phyloP scores from a whole-genome alignment of 37 sponge, comb jelly and placozoan species.

The Aplysina aerophoba region DNA sequence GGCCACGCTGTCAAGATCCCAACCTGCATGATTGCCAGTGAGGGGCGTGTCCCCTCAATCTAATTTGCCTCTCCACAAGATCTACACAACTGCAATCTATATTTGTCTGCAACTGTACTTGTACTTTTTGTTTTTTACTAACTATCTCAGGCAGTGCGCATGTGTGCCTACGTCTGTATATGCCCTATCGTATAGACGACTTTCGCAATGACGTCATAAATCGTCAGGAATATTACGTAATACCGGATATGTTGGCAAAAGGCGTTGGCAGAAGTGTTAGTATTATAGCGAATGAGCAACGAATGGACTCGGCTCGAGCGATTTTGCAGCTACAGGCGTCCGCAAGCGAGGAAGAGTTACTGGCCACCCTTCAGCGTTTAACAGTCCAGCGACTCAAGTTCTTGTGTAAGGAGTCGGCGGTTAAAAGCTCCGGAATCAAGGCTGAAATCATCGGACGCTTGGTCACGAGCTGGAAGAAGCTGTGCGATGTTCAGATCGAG shows the following conservation, averaged over 20 bases:
- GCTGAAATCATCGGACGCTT: conserved; percentile 8
- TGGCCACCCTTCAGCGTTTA: not conserved
- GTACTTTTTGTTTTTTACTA: too few species aligned
- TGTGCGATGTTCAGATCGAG: not conserved
- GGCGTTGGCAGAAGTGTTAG: not conserved
- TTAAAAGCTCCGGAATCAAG: not conserved
- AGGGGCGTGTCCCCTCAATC: too few species aligned
- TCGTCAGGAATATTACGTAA: not conserved
- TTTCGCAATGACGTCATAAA: conserved; percentile 13
- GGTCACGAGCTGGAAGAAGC: not conserved
- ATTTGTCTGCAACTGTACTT: too few species aligned
- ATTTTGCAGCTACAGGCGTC: conserved; percentile 11
- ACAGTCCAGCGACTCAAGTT: not conserved
- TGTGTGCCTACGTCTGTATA: too few species aligned
- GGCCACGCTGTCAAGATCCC: too few species aligned
- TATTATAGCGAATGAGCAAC: not conserved
- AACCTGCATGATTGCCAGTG: too few species aligned
- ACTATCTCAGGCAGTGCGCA: too few species aligned
- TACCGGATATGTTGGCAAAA: conserved; percentile 30
- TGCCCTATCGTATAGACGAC: not conserved
- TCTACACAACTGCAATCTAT: too few species aligned
- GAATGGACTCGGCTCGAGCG: conserved; percentile 1
- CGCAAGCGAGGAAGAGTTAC: not conserved
- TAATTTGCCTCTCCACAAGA: too few species aligned
- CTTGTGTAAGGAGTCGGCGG: not conserved